Conservation (phyloP, 2,797 vertebrate species). For the Eptatretus atami region DNA sequence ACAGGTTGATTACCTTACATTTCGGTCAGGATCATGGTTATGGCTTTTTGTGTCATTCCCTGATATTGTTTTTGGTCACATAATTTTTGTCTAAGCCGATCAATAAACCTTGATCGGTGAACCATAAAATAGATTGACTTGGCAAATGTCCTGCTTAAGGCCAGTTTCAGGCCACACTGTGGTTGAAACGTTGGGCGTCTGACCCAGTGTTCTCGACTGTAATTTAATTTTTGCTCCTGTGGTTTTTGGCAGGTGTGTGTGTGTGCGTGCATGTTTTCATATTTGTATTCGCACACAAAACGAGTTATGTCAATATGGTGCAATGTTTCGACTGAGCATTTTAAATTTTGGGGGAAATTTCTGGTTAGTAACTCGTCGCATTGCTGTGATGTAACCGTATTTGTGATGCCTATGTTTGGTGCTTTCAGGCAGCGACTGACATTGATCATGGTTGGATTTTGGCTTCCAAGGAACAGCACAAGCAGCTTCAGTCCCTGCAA, state of each 20-base stretch:
- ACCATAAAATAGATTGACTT: background rate
- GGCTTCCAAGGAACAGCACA: conserved; percentile 81
- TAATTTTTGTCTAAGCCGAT: background rate
- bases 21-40: conserved; percentile 9
- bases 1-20: conserved; percentile 23
- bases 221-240: no score
- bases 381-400: no score
- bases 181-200: no score
- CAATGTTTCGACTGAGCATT: no score
- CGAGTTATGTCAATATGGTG: no score
- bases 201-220: no score
- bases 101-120: background rate
- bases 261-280: no score
- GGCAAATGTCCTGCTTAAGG: background rate
- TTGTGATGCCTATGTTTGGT: background rate
- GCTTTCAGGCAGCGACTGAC: conserved; percentile 52
- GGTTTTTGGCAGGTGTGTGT: no score
- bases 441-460: conserved; percentile 79
- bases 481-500: conserved; percentile 81
- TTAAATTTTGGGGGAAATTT: no score
- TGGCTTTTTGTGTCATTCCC: conserved; percentile 5
- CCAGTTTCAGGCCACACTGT: no score
- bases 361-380: no score
- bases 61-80: conserved; percentile 6
- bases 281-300: no score